Base-by-base conservation (phyloP, 2,113 vertebrate genomes). In the Polypterus bichir region DNA sequence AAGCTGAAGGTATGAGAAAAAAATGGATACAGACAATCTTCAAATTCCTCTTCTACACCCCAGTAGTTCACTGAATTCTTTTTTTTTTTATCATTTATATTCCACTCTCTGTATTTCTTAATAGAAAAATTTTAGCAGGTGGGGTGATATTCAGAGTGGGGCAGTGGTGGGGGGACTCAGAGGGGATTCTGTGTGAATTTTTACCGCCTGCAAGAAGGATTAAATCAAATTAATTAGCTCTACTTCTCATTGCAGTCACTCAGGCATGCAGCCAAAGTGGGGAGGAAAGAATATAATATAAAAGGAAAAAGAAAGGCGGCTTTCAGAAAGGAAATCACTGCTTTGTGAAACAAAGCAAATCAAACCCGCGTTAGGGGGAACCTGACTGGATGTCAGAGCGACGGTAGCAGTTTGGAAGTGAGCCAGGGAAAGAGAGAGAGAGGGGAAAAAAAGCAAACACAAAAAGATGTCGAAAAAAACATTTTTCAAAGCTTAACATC, bases 201-300 rank as follows among this genome's bases (percentile, higher is more conserved):
- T 83, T 84, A 84, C 81, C 80, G 79, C 27, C 81, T 81, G 81
- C 76, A 78, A 74, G 75, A 76, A 77, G 63, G 66, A 77, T 76
- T 83, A 87, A 87, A 87, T 87, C 85, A 83, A 86, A 85, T 86
- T 84, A 85, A 87, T 87, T 85, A 86, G 83, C 81, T 86, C 79
- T 86, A 81, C 82, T 83, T 85, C 82, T 85, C 82, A 75, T 79
- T 74, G 79, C 81, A 80, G 83, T 77, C 79, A 82, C 79, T 82
- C 77, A 77, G 79, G 80, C 81, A 83, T 76, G 79, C 73, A 75
- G 74, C 59, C 64, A 69, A 64, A 68, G 70, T 65, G 67, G 64
- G 71, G 69, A 61, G 65, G 61, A 44, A n/a, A 9, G 59, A n/a
- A 46, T 27, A 27, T 27, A 27, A 27, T 27, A 27, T 27, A 55